Conservation (phyloP, 2,888 invertebrate species). For the Cheiracanthium punctorium region DNA sequence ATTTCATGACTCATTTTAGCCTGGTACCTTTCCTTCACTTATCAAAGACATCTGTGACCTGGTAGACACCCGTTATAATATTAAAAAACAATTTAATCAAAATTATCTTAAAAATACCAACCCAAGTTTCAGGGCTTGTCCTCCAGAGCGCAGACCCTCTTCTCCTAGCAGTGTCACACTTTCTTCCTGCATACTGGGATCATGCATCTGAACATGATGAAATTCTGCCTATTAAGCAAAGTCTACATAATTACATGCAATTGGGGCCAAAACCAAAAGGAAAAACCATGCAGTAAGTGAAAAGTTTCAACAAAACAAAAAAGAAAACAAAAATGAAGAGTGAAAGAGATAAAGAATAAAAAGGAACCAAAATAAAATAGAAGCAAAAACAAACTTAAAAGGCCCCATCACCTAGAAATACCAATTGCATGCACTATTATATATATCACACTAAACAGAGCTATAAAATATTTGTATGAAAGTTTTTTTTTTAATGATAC, state of each 20-base stretch:
- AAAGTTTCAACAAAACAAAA: constrained; percentile 26
- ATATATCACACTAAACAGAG: too few relatives aligned
- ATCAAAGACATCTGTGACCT: background rate
- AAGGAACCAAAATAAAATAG: constrained; percentile 15
- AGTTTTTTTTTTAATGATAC: too few relatives aligned
- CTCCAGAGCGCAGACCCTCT: constrained; percentile 94
- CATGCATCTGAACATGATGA: constrained; percentile 88
- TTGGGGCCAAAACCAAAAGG: constrained; percentile 55
- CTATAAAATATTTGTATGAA: too few relatives aligned
- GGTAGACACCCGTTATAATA: too few relatives aligned
- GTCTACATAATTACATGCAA: constrained; percentile 71
- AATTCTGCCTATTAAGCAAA: constrained; percentile 73
- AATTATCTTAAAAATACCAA: too few relatives aligned
- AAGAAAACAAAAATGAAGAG: constrained; percentile 14
- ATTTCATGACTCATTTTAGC: background rate
- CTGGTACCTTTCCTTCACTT: background rate
- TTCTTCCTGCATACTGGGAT: constrained; percentile 91
- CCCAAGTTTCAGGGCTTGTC: constrained; percentile 98
- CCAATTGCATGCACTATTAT: too few relatives aligned
- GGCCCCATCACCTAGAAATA: constrained; percentile 41
- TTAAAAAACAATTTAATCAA: too few relatives aligned
- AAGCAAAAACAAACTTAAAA: constrained; percentile 26
- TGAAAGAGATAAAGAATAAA: constrained; percentile 31
- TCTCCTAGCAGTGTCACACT: constrained; percentile 97
- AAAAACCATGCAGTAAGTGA: constrained; percentile 19